Percentiles rank a stretch among this genome's conserved stretches.
Evolutionary conservation across 2,888 invertebrate genomes (phyloP).

Genomic region (Watsonalla binaria): DNA sequence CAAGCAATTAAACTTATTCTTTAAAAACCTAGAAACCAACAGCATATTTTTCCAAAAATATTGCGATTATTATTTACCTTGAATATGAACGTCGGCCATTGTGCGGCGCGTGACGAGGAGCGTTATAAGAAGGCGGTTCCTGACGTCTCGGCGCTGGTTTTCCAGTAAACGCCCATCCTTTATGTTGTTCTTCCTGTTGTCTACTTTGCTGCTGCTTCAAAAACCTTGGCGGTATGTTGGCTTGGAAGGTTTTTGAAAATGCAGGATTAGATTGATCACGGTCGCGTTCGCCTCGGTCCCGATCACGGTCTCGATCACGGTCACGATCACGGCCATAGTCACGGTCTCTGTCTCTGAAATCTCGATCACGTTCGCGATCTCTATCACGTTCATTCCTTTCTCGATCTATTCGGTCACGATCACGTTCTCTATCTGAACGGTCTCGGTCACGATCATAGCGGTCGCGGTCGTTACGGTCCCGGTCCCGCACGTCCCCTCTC

Average conservation of each 20-base stretch:
- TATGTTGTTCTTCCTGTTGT: conserved; percentile 65
- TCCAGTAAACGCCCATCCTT: conserved; percentile 64
- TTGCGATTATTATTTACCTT: conserved; percentile 34
- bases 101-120: conserved; percentile 59
- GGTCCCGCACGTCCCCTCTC: conserved; percentile 41
- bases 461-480: conserved; percentile 45
- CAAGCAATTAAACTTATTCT: too few relatives aligned
- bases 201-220: conserved; percentile 85
- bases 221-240: conserved; percentile 91
- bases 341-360: conserved; percentile 49
- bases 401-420: conserved; percentile 46
- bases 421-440: conserved; percentile 25
- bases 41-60: conserved; percentile 2
- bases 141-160: conserved; percentile 61
- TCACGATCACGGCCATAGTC: conserved; percentile 63
- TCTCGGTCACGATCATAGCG: conserved; percentile 34
- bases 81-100: conserved; percentile 70
- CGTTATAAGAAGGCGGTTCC: conserved; percentile 60
- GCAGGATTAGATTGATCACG: conserved; percentile 78
- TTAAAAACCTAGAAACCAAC: neutral
- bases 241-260: conserved; percentile 87
- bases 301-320: conserved; percentile 58
- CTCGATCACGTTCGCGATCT: conserved; percentile 43
- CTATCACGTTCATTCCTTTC: conserved; percentile 41
- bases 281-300: conserved; percentile 58